These are phyloP conservation scores for Polyodon spathula DNA, from an alignment of 2,113 vertebrate genomes.

Conservation along the genomic window DNA sequence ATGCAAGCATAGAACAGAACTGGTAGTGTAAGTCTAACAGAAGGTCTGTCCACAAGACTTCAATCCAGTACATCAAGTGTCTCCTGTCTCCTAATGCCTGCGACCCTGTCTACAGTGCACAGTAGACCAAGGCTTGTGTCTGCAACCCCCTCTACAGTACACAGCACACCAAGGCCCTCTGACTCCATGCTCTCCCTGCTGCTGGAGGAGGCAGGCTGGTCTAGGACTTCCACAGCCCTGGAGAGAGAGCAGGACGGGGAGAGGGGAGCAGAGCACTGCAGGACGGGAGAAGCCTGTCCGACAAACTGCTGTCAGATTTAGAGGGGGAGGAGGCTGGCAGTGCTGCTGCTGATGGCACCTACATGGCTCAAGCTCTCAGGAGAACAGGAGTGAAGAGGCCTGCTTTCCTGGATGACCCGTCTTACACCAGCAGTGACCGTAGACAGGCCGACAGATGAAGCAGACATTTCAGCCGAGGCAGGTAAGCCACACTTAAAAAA, in stretches of 20 bases:
- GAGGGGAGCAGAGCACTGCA: not conserved
- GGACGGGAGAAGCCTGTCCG: no score
- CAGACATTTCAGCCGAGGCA: constrained; percentile 33
- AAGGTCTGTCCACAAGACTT: constrained; percentile 6
- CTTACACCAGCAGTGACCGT: constrained; percentile 14
- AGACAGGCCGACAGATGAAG: not conserved
- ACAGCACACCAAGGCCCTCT: no score
- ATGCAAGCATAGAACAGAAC: constrained; percentile 30
- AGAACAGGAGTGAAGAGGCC: constrained; percentile 14
- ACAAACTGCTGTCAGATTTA: no score
- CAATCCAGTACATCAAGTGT: not conserved
- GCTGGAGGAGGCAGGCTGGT: constrained; percentile 11
- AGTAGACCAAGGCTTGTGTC: no score
- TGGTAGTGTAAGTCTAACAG: constrained; percentile 10
- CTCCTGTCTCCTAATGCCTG: no score
- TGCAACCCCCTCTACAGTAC: no score
- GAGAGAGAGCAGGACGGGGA: not conserved
- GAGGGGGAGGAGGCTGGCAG: constrained; percentile 14
- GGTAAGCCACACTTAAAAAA: constrained; percentile 24
- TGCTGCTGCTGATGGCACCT: constrained; percentile 19
- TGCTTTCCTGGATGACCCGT: constrained; percentile 3
- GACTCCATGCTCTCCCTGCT: constrained; percentile 20
- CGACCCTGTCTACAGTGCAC: no score
- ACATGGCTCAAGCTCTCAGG: constrained; percentile 5
- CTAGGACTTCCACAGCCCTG: not conserved